phyloP scores from a whole-genome alignment of 2,797 vertebrate genomes.

The Sorex maritimensis region DNA sequence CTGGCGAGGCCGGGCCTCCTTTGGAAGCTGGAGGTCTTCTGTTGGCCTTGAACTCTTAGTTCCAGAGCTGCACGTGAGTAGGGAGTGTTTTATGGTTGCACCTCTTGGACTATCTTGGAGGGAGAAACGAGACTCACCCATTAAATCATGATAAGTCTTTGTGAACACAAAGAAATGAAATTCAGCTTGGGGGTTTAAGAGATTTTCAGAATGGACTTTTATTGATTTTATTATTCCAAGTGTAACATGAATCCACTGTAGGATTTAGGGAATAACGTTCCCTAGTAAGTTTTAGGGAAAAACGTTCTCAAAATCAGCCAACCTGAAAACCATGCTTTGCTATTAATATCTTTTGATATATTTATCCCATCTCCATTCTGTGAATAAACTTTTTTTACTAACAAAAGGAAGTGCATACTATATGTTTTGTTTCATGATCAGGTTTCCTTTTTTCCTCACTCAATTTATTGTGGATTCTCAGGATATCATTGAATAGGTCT shows the following conservation, averaged over 20 bases:
- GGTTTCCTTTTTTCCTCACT: neutral
- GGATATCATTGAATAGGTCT: neutral
- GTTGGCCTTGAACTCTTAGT: neutral
- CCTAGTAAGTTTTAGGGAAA: neutral
- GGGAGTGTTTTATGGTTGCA: no score
- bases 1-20: neutral
- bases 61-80: neutral
- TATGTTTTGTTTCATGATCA: neutral
- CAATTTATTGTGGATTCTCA: neutral
- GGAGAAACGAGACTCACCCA: neutral
- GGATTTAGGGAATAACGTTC: neutral
- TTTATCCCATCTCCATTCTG: neutral
- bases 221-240: neutral
- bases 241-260: neutral
- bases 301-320: neutral
- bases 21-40: neutral
- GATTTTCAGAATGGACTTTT: slow-evolving; percentile 7
- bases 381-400: neutral
- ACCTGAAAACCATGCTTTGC: neutral
- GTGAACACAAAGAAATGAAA: neutral
- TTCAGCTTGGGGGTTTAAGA: neutral
- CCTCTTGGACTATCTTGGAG: no score
- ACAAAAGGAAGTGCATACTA: neutral
- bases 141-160: no score
- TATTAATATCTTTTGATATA: neutral